These are phyloP conservation scores for Clarias macrocephalus DNA, from an alignment of 2,113 vertebrate genomes.

Conservation along the genomic window DNA sequence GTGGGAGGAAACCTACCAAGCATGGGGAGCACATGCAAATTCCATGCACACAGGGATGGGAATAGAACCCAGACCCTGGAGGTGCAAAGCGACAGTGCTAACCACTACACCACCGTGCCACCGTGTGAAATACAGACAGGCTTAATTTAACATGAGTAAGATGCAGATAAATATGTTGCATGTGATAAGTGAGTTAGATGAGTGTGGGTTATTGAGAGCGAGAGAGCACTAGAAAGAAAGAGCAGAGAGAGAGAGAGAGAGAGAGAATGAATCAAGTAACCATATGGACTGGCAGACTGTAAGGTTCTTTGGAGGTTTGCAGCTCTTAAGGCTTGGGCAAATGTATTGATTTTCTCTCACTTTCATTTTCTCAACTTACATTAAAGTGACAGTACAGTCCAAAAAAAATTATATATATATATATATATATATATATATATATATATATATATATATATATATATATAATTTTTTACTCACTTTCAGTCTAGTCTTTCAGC, in stretches of 20 bases:
- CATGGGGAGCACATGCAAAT: too few relatives aligned
- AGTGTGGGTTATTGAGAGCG: conserved; percentile 38
- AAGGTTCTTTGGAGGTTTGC: conserved; percentile 22
- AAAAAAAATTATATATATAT: not conserved
- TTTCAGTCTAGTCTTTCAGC: too few relatives aligned
- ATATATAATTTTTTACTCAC: not conserved
- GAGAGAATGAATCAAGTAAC: not conserved
- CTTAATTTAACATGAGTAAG: not conserved
- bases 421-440: not conserved
- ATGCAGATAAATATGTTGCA: conserved; percentile 1
- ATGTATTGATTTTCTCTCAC: conserved; percentile 35
- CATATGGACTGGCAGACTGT: not conserved
- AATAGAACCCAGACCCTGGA: too few relatives aligned
- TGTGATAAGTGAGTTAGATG: conserved; percentile 13
- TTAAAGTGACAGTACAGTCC: not conserved
- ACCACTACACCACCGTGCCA: too few relatives aligned
- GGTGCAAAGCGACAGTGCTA: too few relatives aligned
- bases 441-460: not conserved
- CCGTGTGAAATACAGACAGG: conserved; percentile 20
- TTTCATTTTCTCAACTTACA: conserved; percentile 13
- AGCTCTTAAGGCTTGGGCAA: not conserved
- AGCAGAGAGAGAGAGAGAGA: not conserved
- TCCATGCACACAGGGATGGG: too few relatives aligned
- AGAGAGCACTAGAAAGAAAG: conserved; percentile 7
- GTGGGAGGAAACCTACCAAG: too few relatives aligned